Percentiles rank a stretch among this genome's conserved stretches.
phyloP scores from a whole-genome alignment of 2,888 invertebrate genomes.

The Syrista parreyssii region DNA sequence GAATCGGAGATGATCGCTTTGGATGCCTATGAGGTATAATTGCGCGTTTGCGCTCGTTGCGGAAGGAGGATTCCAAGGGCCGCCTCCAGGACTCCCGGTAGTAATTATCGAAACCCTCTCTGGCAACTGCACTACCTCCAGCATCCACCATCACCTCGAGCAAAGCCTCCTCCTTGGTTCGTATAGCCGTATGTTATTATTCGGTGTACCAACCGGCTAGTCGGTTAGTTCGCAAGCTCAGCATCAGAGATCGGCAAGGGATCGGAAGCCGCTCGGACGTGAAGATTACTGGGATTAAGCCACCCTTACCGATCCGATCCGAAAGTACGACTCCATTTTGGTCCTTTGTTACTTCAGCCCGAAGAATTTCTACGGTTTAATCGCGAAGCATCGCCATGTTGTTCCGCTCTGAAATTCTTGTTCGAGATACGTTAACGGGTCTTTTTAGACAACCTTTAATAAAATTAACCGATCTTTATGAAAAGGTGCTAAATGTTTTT shows the following conservation, averaged over 20 bases:
- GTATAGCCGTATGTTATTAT: slow-evolving; percentile 54
- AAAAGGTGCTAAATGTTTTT: not conserved
- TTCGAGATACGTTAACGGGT: not conserved
- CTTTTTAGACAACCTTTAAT: not conserved
- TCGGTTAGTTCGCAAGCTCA: slow-evolving; percentile 21
- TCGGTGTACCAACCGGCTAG: slow-evolving; percentile 47
- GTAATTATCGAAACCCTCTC: slow-evolving; percentile 62
- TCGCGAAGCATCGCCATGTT: not conserved
- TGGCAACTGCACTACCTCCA: slow-evolving; percentile 20
- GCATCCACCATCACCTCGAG: slow-evolving; percentile 21
- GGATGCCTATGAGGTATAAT: slow-evolving; percentile 59
- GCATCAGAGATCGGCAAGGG: slow-evolving; percentile 20
- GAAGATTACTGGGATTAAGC: slow-evolving; percentile 65
- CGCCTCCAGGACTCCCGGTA: slow-evolving; percentile 65
- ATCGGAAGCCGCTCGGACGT: slow-evolving; percentile 59
- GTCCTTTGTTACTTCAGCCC: not conserved
- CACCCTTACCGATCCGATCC: slow-evolving; percentile 33
- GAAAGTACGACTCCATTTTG: slow-evolving; percentile 17
- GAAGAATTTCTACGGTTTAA: not conserved
- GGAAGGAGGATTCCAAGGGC: slow-evolving; percentile 59
- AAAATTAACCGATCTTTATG: not conserved
- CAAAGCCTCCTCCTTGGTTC: slow-evolving; percentile 13
- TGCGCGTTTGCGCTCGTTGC: slow-evolving; percentile 64
- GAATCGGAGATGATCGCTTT: slow-evolving; percentile 42
- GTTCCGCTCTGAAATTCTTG: not conserved